phyloP scores from a whole-genome alignment of 2,888 invertebrate species.

The Xanthia togata region DNA sequence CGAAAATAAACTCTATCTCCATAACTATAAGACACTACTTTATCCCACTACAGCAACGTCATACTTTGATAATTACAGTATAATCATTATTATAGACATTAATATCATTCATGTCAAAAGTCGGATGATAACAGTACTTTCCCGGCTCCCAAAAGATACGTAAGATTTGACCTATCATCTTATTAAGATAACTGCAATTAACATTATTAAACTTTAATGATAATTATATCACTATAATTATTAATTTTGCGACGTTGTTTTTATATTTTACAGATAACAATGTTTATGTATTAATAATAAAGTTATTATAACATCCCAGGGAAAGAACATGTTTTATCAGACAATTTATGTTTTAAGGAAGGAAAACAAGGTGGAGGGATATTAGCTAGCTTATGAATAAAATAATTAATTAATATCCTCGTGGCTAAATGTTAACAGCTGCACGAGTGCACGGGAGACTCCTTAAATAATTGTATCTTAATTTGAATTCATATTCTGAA shows the following conservation, averaged over 20 bases:
- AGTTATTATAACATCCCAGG: constrained; percentile 7
- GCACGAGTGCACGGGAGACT: too few species aligned
- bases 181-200: constrained; percentile 6
- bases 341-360: background rate
- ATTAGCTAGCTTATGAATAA: background rate
- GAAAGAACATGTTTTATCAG: constrained; percentile 40
- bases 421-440: background rate
- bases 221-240: background rate
- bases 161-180: constrained; percentile 22
- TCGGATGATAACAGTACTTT: constrained; percentile 41
- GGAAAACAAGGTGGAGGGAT: background rate
- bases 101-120: background rate
- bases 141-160: constrained; percentile 12
- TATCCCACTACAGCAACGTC: background rate
- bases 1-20: background rate
- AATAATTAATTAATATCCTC: background rate
- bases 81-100: constrained; percentile 1
- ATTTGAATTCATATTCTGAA: too few species aligned
- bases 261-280: constrained; percentile 6
- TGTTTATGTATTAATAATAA: constrained; percentile 5
- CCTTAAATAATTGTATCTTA: too few species aligned
- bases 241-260: background rate
- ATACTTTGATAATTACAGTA: background rate
- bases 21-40: background rate
- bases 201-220: background rate